Evolutionary conservation across 30 jellyfish, hydroid and myxozoan species (phyloP).

Genomic region (Nemopilema nomurai): DNA sequence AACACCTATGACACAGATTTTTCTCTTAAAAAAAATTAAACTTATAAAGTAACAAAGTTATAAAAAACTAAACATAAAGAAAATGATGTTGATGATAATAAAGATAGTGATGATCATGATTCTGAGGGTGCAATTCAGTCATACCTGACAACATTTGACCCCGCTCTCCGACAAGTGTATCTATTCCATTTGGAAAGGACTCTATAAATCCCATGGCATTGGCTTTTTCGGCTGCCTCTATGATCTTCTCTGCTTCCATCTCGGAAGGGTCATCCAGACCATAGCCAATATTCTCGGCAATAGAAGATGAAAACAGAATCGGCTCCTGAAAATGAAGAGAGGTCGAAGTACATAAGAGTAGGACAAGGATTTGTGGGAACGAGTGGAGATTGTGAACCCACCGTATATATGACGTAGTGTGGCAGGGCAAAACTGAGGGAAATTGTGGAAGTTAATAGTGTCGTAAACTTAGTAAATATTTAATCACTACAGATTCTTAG

Average conservation of each 20-base stretch:
- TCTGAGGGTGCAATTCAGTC: no score
- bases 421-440: no score
- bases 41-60: neutral
- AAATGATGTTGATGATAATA: no score
- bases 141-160: slow-evolving; percentile 99
- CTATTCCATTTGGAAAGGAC: slow-evolving; percentile 87
- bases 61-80: no score
- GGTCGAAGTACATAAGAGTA: neutral
- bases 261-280: slow-evolving; percentile 67
- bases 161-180: slow-evolving; percentile 96
- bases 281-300: slow-evolving; percentile 86
- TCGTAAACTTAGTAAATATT: no score
- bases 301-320: slow-evolving; percentile 79
- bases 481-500: no score
- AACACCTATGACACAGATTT: neutral
- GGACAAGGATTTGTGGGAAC: no score
- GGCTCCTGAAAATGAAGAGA: slow-evolving; percentile 98
- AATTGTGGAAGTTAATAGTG: no score
- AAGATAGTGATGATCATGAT: no score
- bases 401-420: no score
- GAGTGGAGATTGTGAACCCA: no score
- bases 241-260: slow-evolving; percentile 47
- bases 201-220: slow-evolving; percentile 90
- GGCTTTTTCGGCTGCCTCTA: slow-evolving; percentile 94
- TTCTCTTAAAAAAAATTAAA: neutral